These are phyloP conservation scores for Porphyrio hochstetteri DNA, from an alignment of 2,113 vertebrate species.

Conservation along the genomic window DNA sequence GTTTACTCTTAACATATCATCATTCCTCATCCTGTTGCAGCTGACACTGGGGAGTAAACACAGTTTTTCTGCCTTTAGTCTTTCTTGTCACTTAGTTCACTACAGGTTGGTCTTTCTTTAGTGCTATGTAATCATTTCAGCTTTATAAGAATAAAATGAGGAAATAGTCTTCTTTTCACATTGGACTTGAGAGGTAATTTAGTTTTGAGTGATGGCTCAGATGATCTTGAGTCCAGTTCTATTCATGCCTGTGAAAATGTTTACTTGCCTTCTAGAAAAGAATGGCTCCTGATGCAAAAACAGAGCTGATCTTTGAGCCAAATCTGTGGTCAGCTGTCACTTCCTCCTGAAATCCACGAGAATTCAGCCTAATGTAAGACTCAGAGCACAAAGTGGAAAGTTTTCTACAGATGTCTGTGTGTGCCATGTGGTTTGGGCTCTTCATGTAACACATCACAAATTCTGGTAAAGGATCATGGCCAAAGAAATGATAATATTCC, in stretches of 20 bases:
- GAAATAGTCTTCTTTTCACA: background rate
- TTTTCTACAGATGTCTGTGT: constrained; percentile 8
- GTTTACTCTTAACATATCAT: background rate
- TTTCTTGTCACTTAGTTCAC: background rate
- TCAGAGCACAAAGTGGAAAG: background rate
- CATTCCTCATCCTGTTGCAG: background rate
- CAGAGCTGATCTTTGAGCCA: constrained; percentile 12
- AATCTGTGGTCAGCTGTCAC: constrained; percentile 4
- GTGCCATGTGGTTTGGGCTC: background rate
- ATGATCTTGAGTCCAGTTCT: background rate
- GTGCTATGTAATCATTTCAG: background rate
- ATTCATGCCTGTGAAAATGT: constrained; percentile 45
- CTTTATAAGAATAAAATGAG: background rate
- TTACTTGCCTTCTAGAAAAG: constrained; percentile 29
- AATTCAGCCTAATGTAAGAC: background rate
- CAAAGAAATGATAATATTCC: background rate
- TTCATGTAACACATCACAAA: constrained; percentile 38
- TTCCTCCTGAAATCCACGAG: constrained; percentile 23
- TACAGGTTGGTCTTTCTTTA: background rate
- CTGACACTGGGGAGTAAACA: background rate
- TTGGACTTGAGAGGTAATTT: background rate
- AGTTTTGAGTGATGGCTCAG: background rate
- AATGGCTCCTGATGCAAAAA: background rate
- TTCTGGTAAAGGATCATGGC: background rate
- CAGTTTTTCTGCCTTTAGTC: background rate